These are phyloP conservation scores for Zelostemma sp. DNA, from an alignment of 1,140 invertebrate species.

Conservation along the genomic window DNA sequence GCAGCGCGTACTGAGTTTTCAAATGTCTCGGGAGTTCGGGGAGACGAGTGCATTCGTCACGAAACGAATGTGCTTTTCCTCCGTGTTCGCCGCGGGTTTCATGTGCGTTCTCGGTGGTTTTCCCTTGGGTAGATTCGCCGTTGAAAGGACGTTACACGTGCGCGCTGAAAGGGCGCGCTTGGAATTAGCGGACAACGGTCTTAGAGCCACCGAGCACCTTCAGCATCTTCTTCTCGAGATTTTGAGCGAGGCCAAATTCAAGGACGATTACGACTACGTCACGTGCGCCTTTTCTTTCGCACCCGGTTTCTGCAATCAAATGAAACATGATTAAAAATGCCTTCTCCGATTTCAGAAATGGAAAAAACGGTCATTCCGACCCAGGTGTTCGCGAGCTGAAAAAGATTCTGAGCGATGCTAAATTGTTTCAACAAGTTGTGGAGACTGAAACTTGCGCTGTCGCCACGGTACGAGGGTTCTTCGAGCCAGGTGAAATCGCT, in stretches of 20 bases:
- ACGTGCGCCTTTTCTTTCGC: constrained; percentile 12
- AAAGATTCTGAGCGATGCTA: constrained; percentile 32
- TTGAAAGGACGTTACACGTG: constrained; percentile 56
- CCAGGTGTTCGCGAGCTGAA: constrained; percentile 27
- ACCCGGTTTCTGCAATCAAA: too few species aligned
- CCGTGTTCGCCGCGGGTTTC: constrained; percentile 67
- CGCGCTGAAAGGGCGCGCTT: constrained; percentile 50
- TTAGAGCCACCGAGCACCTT: constrained; percentile 50
- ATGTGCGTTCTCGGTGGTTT: constrained; percentile 69
- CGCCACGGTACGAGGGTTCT: constrained; percentile 51
- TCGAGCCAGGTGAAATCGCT: constrained; percentile 56
- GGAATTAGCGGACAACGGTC: constrained; percentile 58
- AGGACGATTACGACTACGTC: constrained; percentile 36
- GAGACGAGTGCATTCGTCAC: constrained; percentile 69
- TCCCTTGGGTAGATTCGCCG: constrained; percentile 64
- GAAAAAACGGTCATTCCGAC: constrained; percentile 7
- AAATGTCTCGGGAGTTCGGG: constrained; percentile 57
- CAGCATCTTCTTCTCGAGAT: constrained; percentile 45
- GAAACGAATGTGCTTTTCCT: constrained; percentile 71
- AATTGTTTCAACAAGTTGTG: constrained; percentile 36
- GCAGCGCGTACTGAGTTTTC: constrained; percentile 67
- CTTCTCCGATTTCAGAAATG: constrained; percentile 14
- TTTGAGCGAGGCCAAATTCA: constrained; percentile 43
- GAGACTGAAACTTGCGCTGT: constrained; percentile 45
- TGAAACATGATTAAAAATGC: background rate